phyloP scores from a whole-genome alignment of 2,888 invertebrate genomes.

The Hetaerina titia region DNA sequence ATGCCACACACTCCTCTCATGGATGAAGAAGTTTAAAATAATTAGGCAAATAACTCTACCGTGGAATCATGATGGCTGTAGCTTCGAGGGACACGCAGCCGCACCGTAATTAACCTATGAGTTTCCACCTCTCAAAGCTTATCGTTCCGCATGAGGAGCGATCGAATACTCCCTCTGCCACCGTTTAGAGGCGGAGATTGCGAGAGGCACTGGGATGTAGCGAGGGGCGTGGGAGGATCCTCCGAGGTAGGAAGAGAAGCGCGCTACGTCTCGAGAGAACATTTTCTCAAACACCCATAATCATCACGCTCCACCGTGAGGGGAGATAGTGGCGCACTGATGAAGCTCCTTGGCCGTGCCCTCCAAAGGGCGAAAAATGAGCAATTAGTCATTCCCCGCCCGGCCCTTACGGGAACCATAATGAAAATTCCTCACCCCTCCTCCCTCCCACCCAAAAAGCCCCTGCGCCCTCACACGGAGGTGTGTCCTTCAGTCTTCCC shows the following conservation, averaged over 20 bases:
- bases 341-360: neutral
- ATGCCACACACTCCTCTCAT: neutral
- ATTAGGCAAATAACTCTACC: neutral
- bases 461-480: neutral
- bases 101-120: neutral
- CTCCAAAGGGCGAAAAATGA: neutral
- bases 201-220: neutral
- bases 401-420: neutral
- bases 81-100: neutral
- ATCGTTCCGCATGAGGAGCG: neutral
- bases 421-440: conserved; percentile 6
- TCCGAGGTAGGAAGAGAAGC: neutral
- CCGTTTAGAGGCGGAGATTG: neutral
- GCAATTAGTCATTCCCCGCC: neutral
- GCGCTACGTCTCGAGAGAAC: neutral
- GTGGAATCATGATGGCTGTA: neutral
- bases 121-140: conserved; percentile 4
- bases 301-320: neutral
- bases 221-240: neutral
- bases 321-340: neutral
- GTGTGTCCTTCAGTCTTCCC: neutral
- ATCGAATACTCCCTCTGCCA: neutral
- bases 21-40: neutral
- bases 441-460: neutral
- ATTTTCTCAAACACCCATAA: neutral